phyloP scores from a whole-genome alignment of 2,888 invertebrate species.

The Lordiphosa andalusiaca region DNA sequence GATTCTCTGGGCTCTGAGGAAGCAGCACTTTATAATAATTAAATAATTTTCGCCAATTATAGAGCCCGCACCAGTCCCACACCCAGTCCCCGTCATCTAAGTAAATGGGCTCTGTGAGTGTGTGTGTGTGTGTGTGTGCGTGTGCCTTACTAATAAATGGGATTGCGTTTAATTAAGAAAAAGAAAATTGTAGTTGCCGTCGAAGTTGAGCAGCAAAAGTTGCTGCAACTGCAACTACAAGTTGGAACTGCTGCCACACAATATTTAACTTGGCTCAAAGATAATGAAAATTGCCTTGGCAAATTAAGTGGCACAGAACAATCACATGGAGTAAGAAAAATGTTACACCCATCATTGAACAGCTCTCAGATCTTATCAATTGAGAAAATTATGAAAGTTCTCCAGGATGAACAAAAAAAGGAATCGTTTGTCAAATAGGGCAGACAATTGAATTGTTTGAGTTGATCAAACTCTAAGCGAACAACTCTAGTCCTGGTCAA shows the following conservation, averaged over 20 bases:
- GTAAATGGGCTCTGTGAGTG: constrained; percentile 13
- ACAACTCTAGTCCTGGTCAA: too few species aligned
- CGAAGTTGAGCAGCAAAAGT: constrained; percentile 53
- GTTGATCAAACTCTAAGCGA: too few species aligned
- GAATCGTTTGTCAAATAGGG: too few species aligned
- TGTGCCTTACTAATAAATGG: constrained; percentile 58
- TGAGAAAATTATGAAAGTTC: too few species aligned
- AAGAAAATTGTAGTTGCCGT: constrained; percentile 57
- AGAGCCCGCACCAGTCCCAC: constrained; percentile 30
- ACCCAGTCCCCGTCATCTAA: constrained; percentile 26
- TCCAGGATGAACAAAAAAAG: too few species aligned
- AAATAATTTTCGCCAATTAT: constrained; percentile 71
- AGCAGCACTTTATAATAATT: constrained; percentile 70
- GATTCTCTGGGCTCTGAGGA: constrained; percentile 13
- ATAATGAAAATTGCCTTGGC: constrained; percentile 9
- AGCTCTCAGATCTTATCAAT: too few species aligned
- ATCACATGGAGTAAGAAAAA: too few species aligned
- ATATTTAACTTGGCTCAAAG: constrained; percentile 11
- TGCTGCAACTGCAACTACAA: constrained; percentile 20
- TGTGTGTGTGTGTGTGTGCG: constrained; percentile 1
- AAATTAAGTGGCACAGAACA: not conserved
- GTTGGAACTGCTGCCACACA: constrained; percentile 3
- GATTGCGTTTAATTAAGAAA: constrained; percentile 69
- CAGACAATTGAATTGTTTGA: too few species aligned
- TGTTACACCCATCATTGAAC: too few species aligned